Percentiles rank a stretch among this genome's conserved stretches.
These are phyloP conservation scores for Cetonia aurata DNA, from an alignment of 2,888 invertebrate species.

Conservation along the genomic window DNA sequence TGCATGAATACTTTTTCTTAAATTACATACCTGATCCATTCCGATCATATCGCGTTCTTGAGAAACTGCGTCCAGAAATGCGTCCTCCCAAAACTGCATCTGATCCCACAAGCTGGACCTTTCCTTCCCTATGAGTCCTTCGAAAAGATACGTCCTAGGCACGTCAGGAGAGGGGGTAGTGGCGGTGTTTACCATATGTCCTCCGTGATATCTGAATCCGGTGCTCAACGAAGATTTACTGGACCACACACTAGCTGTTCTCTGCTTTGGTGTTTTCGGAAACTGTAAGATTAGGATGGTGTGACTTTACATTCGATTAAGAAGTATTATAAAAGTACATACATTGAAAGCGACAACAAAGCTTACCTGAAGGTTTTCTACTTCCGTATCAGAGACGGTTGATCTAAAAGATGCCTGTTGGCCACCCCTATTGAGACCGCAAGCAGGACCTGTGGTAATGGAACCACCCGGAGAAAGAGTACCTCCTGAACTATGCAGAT, in stretches of 20 bases:
- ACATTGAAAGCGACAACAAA: constrained; percentile 42
- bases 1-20: too few species aligned
- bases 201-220: constrained; percentile 89
- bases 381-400: constrained; percentile 95
- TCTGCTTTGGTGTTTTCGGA: constrained; percentile 79
- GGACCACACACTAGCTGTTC: constrained; percentile 92
- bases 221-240: constrained; percentile 91
- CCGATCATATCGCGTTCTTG: constrained; percentile 99
- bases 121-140: constrained; percentile 87
- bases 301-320: background rate
- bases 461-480: constrained; percentile 76
- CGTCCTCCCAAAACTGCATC: constrained; percentile 99
- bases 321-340: background rate
- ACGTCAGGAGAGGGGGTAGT: constrained; percentile 92
- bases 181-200: constrained; percentile 86
- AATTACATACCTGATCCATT: constrained; percentile 88
- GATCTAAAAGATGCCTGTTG: constrained; percentile 84
- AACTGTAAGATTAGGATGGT: constrained; percentile 68
- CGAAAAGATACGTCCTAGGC: constrained; percentile 91
- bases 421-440: constrained; percentile 78
- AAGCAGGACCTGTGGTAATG: constrained; percentile 82
- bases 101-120: constrained; percentile 95
- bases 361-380: constrained; percentile 90
- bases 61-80: constrained; percentile 96
- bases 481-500: constrained; percentile 76